These are phyloP conservation scores for Carposina sasakii DNA, from an alignment of 1,140 invertebrate species.

Conservation along the genomic window DNA sequence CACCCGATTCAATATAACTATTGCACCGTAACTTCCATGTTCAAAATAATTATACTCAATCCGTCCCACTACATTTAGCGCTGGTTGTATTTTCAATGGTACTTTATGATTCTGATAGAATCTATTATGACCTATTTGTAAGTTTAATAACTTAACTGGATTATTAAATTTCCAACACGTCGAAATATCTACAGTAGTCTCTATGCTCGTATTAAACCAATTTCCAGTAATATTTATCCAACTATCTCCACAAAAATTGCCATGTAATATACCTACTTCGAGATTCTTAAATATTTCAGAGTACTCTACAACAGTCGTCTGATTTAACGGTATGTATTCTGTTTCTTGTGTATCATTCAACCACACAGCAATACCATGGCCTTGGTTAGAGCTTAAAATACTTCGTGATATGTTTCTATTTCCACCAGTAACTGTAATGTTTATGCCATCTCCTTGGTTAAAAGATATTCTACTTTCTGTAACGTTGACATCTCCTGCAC, in stretches of 20 bases:
- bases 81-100: conserved; percentile 86
- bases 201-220: conserved; percentile 83
- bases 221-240: conserved; percentile 91
- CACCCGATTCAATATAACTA: conserved; percentile 89
- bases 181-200: conserved; percentile 83
- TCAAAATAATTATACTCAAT: conserved; percentile 93
- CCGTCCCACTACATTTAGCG: conserved; percentile 84
- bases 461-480: conserved; percentile 90
- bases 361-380: conserved; percentile 90
- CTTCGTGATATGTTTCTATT: conserved; percentile 89
- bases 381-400: conserved; percentile 84
- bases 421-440: conserved; percentile 94
- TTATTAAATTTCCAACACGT: conserved; percentile 81
- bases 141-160: conserved; percentile 72
- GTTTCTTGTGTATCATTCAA: conserved; percentile 89
- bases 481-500: conserved; percentile 94
- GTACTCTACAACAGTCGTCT: conserved; percentile 90
- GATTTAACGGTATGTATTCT: conserved; percentile 84
- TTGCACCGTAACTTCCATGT: conserved; percentile 85
- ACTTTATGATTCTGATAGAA: conserved; percentile 85
- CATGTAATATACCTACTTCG: conserved; percentile 87
- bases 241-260: conserved; percentile 83
- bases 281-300: conserved; percentile 88
- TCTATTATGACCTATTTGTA: conserved; percentile 90
- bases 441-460: conserved; percentile 93